Conservation (phyloP, 2,113 vertebrate species). For the Anguilla japonica region DNA sequence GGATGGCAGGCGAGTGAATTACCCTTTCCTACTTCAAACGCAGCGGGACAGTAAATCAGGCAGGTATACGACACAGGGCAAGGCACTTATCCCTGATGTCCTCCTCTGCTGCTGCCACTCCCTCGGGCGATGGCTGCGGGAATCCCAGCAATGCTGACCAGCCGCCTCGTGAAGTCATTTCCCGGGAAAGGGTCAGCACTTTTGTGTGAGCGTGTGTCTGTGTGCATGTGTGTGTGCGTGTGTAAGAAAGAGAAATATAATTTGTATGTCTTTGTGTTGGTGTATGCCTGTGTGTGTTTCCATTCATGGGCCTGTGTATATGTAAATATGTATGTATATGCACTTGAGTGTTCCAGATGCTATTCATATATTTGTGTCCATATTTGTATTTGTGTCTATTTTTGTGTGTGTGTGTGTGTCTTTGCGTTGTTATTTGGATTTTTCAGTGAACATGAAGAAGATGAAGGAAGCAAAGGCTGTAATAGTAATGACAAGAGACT, state of each 20-base stretch:
- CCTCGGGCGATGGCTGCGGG: constrained; percentile 67
- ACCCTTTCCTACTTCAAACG: constrained; percentile 92
- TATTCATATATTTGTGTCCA: neutral
- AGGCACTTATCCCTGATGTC: constrained; percentile 77
- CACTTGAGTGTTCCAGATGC: neutral
- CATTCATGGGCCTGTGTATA: neutral
- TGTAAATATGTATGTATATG: neutral
- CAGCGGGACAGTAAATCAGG: constrained; percentile 89
- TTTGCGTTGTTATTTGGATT: neutral
- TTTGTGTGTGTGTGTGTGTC: neutral
- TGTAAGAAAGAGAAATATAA: neutral
- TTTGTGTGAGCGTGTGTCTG: constrained; percentile 1
- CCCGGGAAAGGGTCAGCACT: constrained; percentile 3
- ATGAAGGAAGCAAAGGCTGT: neutral
- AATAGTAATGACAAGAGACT: neutral
- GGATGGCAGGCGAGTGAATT: constrained; percentile 84
- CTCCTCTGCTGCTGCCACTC: constrained; percentile 62
- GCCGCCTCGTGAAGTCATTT: constrained; percentile 44
- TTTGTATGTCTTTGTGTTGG: neutral
- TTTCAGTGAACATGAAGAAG: neutral
- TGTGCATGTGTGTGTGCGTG: neutral
- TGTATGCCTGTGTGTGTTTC: neutral
- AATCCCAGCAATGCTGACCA: constrained; percentile 79
- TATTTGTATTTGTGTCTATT: neutral
- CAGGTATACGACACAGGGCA: constrained; percentile 70